phyloP scores from a whole-genome alignment of 2,888 invertebrate species.

The Hoplodrina ambigua region DNA sequence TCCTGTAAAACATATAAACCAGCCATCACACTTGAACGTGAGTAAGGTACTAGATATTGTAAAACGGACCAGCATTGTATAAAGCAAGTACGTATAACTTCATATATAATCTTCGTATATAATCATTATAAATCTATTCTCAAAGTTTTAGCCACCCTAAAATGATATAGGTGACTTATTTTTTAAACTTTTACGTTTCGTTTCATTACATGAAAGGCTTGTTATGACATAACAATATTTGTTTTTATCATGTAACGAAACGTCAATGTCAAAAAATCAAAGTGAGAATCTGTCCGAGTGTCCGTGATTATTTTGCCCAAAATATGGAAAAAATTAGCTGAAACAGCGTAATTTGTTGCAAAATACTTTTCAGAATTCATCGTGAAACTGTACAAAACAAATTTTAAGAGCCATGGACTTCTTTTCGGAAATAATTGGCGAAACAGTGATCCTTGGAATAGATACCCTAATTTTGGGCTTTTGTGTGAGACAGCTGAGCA shows the following conservation, averaged over 20 bases:
- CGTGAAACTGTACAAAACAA: constrained; percentile 13
- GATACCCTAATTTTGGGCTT: constrained; percentile 94
- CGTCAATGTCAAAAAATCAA: constrained; percentile 52
- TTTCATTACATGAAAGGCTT: no score
- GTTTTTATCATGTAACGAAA: constrained; percentile 23
- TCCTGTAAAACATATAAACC: no score
- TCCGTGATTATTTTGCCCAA: constrained; percentile 44
- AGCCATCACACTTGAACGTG: no score
- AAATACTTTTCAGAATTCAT: constrained; percentile 27
- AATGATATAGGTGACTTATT: no score
- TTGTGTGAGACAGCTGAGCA: constrained; percentile 93
- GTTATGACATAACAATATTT: no score
- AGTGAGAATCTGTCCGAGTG: constrained; percentile 9
- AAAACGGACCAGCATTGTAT: no score
- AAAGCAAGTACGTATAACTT: no score
- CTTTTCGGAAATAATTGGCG: constrained; percentile 91
- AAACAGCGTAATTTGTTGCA: constrained; percentile 37
- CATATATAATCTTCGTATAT: no score
- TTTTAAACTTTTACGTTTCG: neutral
- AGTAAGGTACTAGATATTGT: no score
- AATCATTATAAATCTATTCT: no score
- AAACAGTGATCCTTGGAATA: constrained; percentile 93
- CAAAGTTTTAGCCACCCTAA: no score
- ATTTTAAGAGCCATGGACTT: constrained; percentile 91
- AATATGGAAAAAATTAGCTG: constrained; percentile 55